Percentiles rank a stretch among this genome's conserved stretches.
Evolutionary conservation across 2,113 vertebrate genomes (phyloP).

Genomic region (Argyrosomus japonicus): DNA sequence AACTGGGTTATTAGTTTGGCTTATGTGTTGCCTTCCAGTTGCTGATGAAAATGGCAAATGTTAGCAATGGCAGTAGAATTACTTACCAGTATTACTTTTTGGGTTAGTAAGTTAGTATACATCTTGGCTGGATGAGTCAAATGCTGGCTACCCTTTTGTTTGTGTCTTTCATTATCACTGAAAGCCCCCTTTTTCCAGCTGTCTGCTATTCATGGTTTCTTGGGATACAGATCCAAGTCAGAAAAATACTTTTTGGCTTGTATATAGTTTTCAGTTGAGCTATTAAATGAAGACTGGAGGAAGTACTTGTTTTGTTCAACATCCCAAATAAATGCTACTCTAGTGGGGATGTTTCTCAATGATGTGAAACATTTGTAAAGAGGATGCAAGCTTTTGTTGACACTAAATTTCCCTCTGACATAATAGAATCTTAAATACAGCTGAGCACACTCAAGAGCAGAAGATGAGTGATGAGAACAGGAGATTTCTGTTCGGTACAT

Average conservation of each 20-base stretch:
- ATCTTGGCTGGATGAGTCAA: neutral
- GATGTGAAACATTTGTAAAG: conserved; percentile 14
- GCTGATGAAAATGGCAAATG: neutral
- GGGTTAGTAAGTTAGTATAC: neutral
- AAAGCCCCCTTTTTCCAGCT: conserved; percentile 54
- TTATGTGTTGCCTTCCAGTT: neutral
- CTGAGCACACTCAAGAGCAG: conserved; percentile 8
- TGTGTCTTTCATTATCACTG: conserved; percentile 51
- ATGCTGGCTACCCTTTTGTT: neutral
- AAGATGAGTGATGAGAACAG: conserved; percentile 47
- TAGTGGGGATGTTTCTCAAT: conserved; percentile 4
- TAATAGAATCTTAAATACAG: conserved; percentile 34
- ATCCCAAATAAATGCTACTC: conserved; percentile 3
- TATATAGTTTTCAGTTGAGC: conserved; percentile 26
- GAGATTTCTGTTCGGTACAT: conserved; percentile 39
- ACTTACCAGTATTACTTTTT: neutral
- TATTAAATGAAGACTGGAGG: conserved; percentile 21
- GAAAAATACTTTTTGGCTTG: conserved; percentile 27
- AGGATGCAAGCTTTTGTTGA: conserved; percentile 30
- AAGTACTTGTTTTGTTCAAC: conserved; percentile 25
- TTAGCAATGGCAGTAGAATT: neutral
- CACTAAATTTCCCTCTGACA: conserved; percentile 26
- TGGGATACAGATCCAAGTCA: conserved; percentile 51
- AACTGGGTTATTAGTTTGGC: neutral
- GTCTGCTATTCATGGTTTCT: conserved; percentile 65